phyloP scores from a whole-genome alignment of 2,113 vertebrate genomes.

The Petrocephalus microphthalmus region DNA sequence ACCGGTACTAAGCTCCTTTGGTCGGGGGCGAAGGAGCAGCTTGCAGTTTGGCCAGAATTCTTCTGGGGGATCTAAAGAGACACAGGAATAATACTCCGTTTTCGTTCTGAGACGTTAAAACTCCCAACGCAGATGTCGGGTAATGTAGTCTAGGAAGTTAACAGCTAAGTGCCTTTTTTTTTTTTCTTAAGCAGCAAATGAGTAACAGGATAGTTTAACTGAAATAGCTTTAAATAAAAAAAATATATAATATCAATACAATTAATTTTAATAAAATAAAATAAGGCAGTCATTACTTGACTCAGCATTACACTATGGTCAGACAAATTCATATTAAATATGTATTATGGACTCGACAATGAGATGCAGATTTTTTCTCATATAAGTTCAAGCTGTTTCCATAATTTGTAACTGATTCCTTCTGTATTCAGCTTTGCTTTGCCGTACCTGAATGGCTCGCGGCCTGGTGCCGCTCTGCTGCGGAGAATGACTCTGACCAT shows the following conservation, averaged over 20 bases:
- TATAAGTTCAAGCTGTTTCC: not conserved
- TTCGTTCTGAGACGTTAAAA: not conserved
- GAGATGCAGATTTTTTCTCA: not conserved
- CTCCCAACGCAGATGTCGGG: not conserved
- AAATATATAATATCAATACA: too few species aligned
- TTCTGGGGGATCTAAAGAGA: slow-evolving; percentile 58
- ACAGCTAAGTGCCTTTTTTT: not conserved
- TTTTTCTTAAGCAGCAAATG: not conserved
- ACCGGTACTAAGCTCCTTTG: slow-evolving; percentile 55
- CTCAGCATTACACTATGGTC: not conserved
- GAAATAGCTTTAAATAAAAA: too few species aligned
- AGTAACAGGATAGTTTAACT: not conserved
- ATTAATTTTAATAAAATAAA: too few species aligned
- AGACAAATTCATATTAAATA: not conserved
- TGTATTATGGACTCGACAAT: not conserved
- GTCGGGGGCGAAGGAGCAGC: slow-evolving; percentile 57
- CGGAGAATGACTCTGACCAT: slow-evolving; percentile 61
- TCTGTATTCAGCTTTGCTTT: too few species aligned
- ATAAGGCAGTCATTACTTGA: not conserved
- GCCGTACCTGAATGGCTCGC: slow-evolving; percentile 71
- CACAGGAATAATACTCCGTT: not conserved
- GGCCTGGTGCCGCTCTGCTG: slow-evolving; percentile 56
- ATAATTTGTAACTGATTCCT: not conserved
- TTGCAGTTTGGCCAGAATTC: slow-evolving; percentile 45
- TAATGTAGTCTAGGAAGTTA: not conserved